Evolutionary conservation across 1,140 invertebrate species (phyloP).

Genomic region (Drosophila mauritiana): DNA sequence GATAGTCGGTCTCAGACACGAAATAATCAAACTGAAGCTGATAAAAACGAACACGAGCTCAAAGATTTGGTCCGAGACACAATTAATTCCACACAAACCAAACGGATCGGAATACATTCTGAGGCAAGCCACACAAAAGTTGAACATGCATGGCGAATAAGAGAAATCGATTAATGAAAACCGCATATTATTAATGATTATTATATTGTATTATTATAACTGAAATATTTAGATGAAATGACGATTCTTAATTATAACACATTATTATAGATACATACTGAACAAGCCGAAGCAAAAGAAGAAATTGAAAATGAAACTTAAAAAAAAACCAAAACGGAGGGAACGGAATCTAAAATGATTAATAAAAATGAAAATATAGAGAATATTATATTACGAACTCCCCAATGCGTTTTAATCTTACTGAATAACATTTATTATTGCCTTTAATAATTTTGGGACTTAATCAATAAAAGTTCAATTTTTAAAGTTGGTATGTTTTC

Average conservation of each 20-base stretch:
- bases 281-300: constrained; percentile 64
- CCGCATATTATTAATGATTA: constrained; percentile 79
- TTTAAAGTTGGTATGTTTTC: too few species aligned
- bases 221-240: constrained; percentile 85
- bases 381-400: constrained; percentile 84
- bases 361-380: constrained; percentile 84
- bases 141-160: constrained; percentile 40
- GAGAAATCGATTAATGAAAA: constrained; percentile 34
- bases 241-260: constrained; percentile 84
- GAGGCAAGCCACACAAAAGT: constrained; percentile 41
- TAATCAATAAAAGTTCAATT: too few species aligned
- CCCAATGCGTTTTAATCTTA: constrained; percentile 13
- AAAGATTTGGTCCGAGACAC: constrained; percentile 15
- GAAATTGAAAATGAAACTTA: constrained; percentile 60
- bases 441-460: too few species aligned
- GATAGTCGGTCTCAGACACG: constrained; percentile 31
- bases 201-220: constrained; percentile 84
- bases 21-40: constrained; percentile 52
- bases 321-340: constrained; percentile 48
- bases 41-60: constrained; percentile 15
- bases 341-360: constrained; percentile 67
- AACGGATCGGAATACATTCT: constrained; percentile 35
- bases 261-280: constrained; percentile 84
- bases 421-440: too few species aligned
- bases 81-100: constrained; percentile 39